phyloP scores from a whole-genome alignment of 1,140 invertebrate genomes.

The Pararge aegeria region DNA sequence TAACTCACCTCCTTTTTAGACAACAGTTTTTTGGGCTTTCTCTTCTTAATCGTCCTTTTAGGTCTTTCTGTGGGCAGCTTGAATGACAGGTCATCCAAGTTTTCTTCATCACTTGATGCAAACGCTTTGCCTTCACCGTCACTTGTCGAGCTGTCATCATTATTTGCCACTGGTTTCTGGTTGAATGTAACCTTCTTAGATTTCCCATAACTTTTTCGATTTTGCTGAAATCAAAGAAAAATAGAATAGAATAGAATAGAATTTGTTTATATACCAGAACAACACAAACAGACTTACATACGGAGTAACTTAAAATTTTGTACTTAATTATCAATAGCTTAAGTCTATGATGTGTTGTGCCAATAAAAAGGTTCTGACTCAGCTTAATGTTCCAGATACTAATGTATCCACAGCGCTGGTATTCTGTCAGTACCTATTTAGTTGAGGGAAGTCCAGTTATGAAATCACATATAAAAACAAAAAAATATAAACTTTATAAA shows the following conservation, averaged over 20 bases:
- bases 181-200: slow-evolving; percentile 60
- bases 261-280: too few species aligned
- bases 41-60: slow-evolving; percentile 52
- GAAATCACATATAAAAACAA: too few species aligned
- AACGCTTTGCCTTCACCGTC: slow-evolving; percentile 17
- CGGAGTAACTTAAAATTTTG: too few species aligned
- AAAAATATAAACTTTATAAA: too few species aligned
- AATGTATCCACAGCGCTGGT: too few species aligned
- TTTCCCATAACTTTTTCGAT: slow-evolving; percentile 65
- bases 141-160: slow-evolving; percentile 32
- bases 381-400: too few species aligned
- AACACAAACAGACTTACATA: too few species aligned
- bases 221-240: slow-evolving; percentile 41
- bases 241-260: neutral
- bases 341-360: too few species aligned
- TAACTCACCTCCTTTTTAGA: slow-evolving; percentile 64
- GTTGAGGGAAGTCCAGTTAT: too few species aligned
- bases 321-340: too few species aligned
- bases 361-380: too few species aligned
- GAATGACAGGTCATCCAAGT: slow-evolving; percentile 56
- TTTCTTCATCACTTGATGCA: slow-evolving; percentile 49
- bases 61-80: slow-evolving; percentile 43
- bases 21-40: slow-evolving; percentile 48
- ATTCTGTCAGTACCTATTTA: too few species aligned
- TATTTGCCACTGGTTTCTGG: slow-evolving; percentile 38